These are phyloP conservation scores for Epicauta chinensis DNA, from an alignment of 1,140 invertebrate genomes.

Conservation along the genomic window DNA sequence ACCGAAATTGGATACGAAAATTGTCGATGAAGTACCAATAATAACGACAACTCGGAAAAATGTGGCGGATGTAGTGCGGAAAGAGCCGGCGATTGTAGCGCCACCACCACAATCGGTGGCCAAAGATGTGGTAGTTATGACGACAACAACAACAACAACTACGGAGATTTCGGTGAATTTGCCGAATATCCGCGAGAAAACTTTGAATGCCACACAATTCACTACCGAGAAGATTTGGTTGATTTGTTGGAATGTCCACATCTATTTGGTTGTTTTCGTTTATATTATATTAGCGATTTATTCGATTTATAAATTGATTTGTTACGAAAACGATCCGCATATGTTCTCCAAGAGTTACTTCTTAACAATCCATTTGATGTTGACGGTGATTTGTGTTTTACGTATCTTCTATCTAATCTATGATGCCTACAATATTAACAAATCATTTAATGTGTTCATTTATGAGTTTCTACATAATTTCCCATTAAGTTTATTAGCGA, in stretches of 20 bases:
- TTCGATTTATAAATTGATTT: constrained; percentile 73
- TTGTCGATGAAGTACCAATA: constrained; percentile 24
- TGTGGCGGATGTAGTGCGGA: no score
- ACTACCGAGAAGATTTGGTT: constrained; percentile 55
- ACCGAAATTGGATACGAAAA: constrained; percentile 23
- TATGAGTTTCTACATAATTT: constrained; percentile 76
- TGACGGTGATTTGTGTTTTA: constrained; percentile 72
- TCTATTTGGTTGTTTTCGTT: constrained; percentile 75
- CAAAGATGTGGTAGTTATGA: no score
- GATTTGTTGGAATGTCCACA: constrained; percentile 82
- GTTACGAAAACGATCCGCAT: constrained; percentile 73
- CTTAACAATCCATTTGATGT: constrained; percentile 69
- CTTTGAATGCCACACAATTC: constrained; percentile 34
- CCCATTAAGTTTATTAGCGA: constrained; percentile 75
- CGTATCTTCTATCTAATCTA: constrained; percentile 82
- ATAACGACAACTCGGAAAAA: no score
- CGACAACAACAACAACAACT: constrained; percentile 11
- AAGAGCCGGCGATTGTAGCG: no score
- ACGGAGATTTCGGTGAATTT: constrained; percentile 39
- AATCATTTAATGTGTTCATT: constrained; percentile 68
- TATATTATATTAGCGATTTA: constrained; percentile 76
- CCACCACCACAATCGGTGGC: no score
- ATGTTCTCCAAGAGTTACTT: constrained; percentile 78
- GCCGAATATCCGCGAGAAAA: constrained; percentile 38
- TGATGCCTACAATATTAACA: constrained; percentile 80